Percentiles rank a stretch among this genome's conserved stretches.
Evolutionary conservation across 2,888 invertebrate genomes (phyloP).

Genomic region (Brachyopa scutellaris): DNA sequence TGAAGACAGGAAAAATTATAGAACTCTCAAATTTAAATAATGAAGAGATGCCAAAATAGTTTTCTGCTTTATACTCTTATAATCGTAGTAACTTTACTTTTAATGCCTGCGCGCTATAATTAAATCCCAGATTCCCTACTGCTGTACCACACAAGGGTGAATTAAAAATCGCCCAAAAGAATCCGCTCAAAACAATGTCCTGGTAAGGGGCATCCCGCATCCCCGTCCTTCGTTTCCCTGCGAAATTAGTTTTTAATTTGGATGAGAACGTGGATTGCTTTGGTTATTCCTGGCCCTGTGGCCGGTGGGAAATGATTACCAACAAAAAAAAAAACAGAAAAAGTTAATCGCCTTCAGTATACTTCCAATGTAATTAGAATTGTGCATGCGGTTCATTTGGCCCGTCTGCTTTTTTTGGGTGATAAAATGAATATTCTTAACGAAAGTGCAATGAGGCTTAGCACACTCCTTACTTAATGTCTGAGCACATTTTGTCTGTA

Average conservation of each 20-base stretch:
- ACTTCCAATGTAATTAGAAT: slow-evolving; percentile 64
- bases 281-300: slow-evolving; percentile 3
- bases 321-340: slow-evolving; percentile 1
- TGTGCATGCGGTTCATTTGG: slow-evolving; percentile 60
- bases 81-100: too few species aligned
- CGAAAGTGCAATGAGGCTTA: slow-evolving; percentile 28
- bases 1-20: too few species aligned
- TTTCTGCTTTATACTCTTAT: too few species aligned
- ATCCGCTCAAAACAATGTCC: slow-evolving; percentile 20
- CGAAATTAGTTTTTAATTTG: slow-evolving; percentile 58
- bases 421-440: slow-evolving; percentile 47
- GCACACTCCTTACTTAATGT: slow-evolving; percentile 16
- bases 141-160: neutral
- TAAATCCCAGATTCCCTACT: slow-evolving; percentile 10
- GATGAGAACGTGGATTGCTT: slow-evolving; percentile 10
- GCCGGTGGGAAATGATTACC: slow-evolving; percentile 9
- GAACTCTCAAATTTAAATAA: neutral
- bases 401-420: slow-evolving; percentile 11
- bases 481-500: neutral
- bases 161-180: slow-evolving; percentile 35
- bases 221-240: slow-evolving; percentile 28
- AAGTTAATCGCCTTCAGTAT: slow-evolving; percentile 55
- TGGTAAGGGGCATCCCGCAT: neutral
- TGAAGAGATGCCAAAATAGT: neutral
- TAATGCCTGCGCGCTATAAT: slow-evolving; percentile 27